Conservation (phyloP, 2,888 invertebrate species). For the Scrobipalpa atriplicella region DNA sequence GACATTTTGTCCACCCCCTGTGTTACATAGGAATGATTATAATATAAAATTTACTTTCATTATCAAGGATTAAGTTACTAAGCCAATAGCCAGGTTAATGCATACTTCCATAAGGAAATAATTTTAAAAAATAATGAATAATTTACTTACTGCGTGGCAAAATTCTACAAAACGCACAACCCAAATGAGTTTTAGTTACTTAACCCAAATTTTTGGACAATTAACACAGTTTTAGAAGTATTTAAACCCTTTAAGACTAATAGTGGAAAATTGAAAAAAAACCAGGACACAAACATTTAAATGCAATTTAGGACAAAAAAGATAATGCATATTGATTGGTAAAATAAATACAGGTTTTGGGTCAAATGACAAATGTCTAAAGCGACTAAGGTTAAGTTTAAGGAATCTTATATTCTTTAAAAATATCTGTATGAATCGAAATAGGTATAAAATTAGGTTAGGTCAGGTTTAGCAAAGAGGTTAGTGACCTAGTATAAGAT, state of each 20-base stretch:
- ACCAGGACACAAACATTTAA: slow-evolving; percentile 71
- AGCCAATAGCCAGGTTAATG: too few species aligned
- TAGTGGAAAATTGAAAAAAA: slow-evolving; percentile 51
- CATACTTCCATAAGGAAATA: neutral
- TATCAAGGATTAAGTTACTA: too few species aligned
- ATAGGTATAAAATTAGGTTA: neutral
- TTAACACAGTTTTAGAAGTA: slow-evolving; percentile 64
- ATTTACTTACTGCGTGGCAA: neutral
- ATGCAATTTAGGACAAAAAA: slow-evolving; percentile 59
- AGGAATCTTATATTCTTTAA: too few species aligned
- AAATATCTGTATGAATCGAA: too few species aligned
- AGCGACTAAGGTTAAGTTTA: neutral
- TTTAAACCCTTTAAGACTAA: slow-evolving; percentile 52
- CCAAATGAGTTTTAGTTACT: slow-evolving; percentile 28
- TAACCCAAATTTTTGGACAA: slow-evolving; percentile 62
- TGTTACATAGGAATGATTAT: too few species aligned
- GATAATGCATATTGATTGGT: slow-evolving; percentile 50
- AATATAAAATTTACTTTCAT: too few species aligned
- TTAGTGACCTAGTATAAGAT: neutral
- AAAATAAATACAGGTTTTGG: slow-evolving; percentile 32
- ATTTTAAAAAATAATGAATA: neutral
- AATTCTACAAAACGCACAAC: neutral
- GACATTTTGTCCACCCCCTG: too few species aligned
- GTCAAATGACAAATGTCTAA: neutral
- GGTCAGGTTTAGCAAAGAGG: neutral